Base-by-base conservation (phyloP, 2,888 invertebrate species). In the Monopis laevigella region DNA sequence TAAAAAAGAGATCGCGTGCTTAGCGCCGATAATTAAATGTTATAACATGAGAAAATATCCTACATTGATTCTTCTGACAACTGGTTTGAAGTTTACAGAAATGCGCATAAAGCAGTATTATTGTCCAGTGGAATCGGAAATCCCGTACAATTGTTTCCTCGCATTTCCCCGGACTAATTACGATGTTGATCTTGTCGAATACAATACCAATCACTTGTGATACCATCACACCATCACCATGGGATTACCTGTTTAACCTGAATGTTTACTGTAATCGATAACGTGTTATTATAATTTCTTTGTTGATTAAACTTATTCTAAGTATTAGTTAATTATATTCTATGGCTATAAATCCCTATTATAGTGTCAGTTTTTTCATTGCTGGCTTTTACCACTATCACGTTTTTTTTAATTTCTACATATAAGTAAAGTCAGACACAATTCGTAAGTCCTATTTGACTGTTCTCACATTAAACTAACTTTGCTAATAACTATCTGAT, bases 71-170 rank as follows among this genome's bases (percentile, higher is more conserved):
- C n/a, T n/a, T n/a, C n/a, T n/a, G n/a, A n/a, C n/a, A n/a, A n/a
- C n/a, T n/a, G n/a, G n/a, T n/a, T 6, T 21, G 14, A 12, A 21
- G 21, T 36, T 36, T 36, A 14, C 61, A 54, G 58, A 56, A 51
- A 50, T 54, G 51, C 52, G 56, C 52, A 50, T 53, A 50, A 21
- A 32, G 47, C 55, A 54, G 55, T 47, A 43, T 48, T 41, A 54
- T 54, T 58, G 55, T 44, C 50, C 61, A 60, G 67, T 65, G 63
- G 68, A 72, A 71, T 74, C 71, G 78, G 77, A 75, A 77, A 75
- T 74, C 62, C 77, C 74, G 55, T 60, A 32, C 51, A 54, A 68
- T 70, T 63, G 56, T 69, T 68, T 66, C 62, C 63, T 58, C 54
- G 59, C 55, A 64, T 59, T 69, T 73, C 62, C 65, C 54, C 58